Base-by-base conservation (phyloP, 2,797 vertebrate species). In the Linurgus olivaceus region DNA sequence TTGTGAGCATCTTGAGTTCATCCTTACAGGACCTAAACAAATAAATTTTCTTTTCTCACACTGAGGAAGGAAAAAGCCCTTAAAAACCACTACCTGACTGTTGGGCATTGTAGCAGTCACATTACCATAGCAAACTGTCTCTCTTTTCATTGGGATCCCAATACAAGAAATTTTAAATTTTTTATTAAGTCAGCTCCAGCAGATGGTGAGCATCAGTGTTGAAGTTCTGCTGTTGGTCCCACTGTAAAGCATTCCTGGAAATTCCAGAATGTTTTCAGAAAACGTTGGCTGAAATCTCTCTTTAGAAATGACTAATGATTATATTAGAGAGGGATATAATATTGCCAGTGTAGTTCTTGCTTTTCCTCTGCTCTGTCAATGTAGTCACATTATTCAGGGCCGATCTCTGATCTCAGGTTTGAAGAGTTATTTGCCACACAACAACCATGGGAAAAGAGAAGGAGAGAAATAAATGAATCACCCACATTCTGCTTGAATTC, bases 401-500 rank as follows among this genome's bases (percentile, higher is more conserved):
- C 0, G 0, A 62, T 88, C 68, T 91, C 81, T 54, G 28, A 65
- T 80, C 58, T 88, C 87, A 84, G 58, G 66, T 95, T 95, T 91
- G 87, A 31, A 54, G 62, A 57, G 52, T 78, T 93, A 61, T 51
- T 92, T 94, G 79, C 88, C 87, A 86, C 82, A 78, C 45, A 94
- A 88, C 92, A 52, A 63, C 79, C 82, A 90, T 94, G 87, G 87
- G 95, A 96, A 96, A 96, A 88, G 35, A 94, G 73, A 74, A 94
- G 29, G 59, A 81, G 42, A 90, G 79, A 90, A 92, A 92, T 80
- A 94, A 90, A 76, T 47, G 1, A 91, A 91, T 94, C 94, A 93
- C 82, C 40, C 82, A 20, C 93, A 93, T 97, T 96, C 90, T 96
- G 85, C 93, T 88, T 11, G 25, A 97, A 95, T 96, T 96, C 90